Base-by-base conservation (phyloP, 2,888 invertebrate species). In the Timema podura region DNA sequence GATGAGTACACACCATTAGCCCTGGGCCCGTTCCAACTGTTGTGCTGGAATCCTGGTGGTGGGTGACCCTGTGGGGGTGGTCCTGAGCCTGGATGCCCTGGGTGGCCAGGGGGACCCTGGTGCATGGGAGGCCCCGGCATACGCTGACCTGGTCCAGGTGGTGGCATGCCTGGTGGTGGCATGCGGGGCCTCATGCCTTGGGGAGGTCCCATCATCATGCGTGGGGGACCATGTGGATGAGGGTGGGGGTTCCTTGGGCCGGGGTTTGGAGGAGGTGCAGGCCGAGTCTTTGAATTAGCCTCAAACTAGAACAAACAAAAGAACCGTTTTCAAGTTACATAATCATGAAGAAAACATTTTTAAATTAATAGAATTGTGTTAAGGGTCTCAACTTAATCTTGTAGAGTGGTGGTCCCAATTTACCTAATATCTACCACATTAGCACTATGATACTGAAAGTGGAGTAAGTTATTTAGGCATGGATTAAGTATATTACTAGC, bases 241-340 rank as follows among this genome's bases (percentile, higher is more conserved):
- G 87, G 87, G 77, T 87, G 87, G 74, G 80, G 80, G 76, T 88
- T 88, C 76, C 89, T 85, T 46, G 84, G 83, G 73, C 83, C 82
- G 79, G 85, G 85, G 78, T 89, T 88, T 46, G 89, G 89, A 66
- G 92, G 90, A 64, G 94, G 93, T 30, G 91, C 88, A 48, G 94
- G 92, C 74, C 95, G 86, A 48, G 94, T 93, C 85, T 95, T 95
- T 75, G 93, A 94, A 82, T 95, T 93, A 80, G 95, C 93, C 83
- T 95, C 95, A 83, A 95, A 95, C 84, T 93, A 89, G 80, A 76
- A 77, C n/a, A n/a, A n/a, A n/a, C n/a, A n/a, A n/a, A n/a, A n/a
- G n/a, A n/a, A n/a, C n/a, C n/a, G n/a, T n/a, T n/a, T n/a, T n/a
- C n/a, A n/a, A n/a, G n/a, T n/a, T n/a, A n/a, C n/a, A n/a, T n/a